Evolutionary conservation across 2,113 vertebrate genomes (phyloP).

Genomic region (Xerus inauris): DNA sequence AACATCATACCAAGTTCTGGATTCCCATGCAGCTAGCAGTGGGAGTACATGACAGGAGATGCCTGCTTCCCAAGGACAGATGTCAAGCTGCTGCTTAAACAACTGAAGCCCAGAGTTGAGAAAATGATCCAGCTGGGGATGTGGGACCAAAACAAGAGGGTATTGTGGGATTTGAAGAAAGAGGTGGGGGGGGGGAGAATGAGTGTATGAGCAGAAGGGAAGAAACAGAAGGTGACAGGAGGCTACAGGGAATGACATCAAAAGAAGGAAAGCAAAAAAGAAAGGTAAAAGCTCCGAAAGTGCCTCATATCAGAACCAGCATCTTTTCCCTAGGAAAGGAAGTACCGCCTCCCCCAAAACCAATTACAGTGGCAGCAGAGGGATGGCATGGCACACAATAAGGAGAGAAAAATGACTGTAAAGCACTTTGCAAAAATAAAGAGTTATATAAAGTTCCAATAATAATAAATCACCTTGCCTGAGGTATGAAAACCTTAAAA

Average conservation of each 20-base stretch:
- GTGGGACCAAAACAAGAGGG: background rate
- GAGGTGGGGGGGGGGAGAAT: background rate
- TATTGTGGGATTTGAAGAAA: background rate
- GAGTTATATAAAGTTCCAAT: conserved; percentile 77
- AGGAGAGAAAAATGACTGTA: conserved; percentile 69
- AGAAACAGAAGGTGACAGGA: conserved; percentile 32
- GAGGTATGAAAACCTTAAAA: conserved; percentile 77
- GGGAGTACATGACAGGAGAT: background rate
- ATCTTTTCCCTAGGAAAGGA: conserved; percentile 59
- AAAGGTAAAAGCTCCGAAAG: conserved; percentile 26
- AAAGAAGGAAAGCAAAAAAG: background rate
- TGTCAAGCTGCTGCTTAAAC: background rate
- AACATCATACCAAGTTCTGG: background rate
- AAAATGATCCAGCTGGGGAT: background rate
- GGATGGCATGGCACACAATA: conserved; percentile 1
- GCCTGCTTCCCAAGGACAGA: background rate
- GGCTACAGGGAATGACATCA: background rate
- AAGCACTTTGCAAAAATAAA: conserved; percentile 78
- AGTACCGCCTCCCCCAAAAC: conserved; percentile 23
- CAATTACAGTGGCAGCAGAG: conserved; percentile 60
- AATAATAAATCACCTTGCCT: conserved; percentile 80
- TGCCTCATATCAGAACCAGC: background rate
- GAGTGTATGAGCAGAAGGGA: background rate
- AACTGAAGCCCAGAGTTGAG: background rate
- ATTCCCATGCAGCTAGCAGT: background rate